Percentiles rank a stretch among this genome's conserved stretches.
Conservation (phyloP, 2,797 vertebrate species). For the Platyrinchus mystaceus region DNA sequence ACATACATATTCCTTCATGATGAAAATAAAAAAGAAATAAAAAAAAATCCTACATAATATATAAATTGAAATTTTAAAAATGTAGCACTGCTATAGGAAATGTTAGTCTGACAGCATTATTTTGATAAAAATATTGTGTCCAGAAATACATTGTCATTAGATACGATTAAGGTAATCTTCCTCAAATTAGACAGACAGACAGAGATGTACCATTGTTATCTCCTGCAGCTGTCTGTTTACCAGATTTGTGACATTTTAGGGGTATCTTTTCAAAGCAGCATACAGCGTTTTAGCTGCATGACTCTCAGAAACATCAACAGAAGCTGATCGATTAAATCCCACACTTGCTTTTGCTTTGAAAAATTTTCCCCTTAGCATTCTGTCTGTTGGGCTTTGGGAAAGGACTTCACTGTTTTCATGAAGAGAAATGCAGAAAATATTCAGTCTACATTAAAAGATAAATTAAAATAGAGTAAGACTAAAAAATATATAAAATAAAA, state of each 20-base stretch:
- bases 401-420: background rate
- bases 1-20: background rate
- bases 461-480: background rate
- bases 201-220: background rate
- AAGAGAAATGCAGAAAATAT: background rate
- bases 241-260: conserved; percentile 18
- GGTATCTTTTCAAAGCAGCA: conserved; percentile 37
- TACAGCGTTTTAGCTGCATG: background rate
- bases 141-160: background rate
- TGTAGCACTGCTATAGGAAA: fast-evolving
- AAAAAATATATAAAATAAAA: background rate
- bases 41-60: background rate
- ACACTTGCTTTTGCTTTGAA: background rate
- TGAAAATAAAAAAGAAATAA: background rate
- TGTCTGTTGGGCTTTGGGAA: background rate
- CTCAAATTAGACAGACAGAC: conserved; percentile 6
- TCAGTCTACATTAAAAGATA: background rate
- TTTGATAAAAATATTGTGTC: background rate
- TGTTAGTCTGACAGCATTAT: background rate
- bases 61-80: background rate
- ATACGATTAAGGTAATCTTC: background rate
- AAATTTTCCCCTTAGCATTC: background rate
- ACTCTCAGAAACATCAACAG: conserved; percentile 18
- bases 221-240: background rate
- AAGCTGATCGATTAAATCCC: conserved; percentile 14